Evolutionary conservation across 2,888 invertebrate genomes (phyloP).

Genomic region (Schrankia costaestrigalis): DNA sequence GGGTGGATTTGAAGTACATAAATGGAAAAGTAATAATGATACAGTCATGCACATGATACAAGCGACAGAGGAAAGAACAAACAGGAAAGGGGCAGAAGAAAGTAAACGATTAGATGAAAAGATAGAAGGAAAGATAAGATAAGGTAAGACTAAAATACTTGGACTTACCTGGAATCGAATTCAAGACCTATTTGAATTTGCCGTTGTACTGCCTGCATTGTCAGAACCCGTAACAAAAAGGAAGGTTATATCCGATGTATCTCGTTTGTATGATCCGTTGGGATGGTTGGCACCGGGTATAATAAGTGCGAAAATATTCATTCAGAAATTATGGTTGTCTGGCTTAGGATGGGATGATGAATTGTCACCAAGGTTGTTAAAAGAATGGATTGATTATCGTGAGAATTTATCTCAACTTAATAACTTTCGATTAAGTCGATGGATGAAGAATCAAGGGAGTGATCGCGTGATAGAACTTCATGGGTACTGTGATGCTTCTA

Average conservation of each 20-base stretch:
- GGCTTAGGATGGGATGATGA: neutral
- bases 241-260: neutral
- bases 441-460: conserved; percentile 1
- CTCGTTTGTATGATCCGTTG: neutral
- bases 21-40: conserved; percentile 19
- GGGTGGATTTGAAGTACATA: conserved; percentile 14
- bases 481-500: too few species aligned
- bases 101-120: neutral
- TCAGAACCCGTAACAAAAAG: neutral
- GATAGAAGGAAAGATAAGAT: neutral
- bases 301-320: too few species aligned
- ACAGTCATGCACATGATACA: conserved; percentile 7
- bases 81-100: neutral
- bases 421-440: too few species aligned
- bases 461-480: neutral
- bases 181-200: neutral
- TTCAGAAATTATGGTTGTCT: neutral
- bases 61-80: neutral
- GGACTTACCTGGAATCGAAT: neutral
- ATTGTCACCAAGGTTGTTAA: neutral
- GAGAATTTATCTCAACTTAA: too few species aligned
- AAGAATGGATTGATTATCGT: neutral
- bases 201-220: neutral
- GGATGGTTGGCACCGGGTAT: too few species aligned
- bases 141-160: neutral